Evolutionary conservation across 1,140 invertebrate genomes (phyloP), one percentile per base, ranked within the genome.

Genomic region (Pseudoatta argentina): DNA sequence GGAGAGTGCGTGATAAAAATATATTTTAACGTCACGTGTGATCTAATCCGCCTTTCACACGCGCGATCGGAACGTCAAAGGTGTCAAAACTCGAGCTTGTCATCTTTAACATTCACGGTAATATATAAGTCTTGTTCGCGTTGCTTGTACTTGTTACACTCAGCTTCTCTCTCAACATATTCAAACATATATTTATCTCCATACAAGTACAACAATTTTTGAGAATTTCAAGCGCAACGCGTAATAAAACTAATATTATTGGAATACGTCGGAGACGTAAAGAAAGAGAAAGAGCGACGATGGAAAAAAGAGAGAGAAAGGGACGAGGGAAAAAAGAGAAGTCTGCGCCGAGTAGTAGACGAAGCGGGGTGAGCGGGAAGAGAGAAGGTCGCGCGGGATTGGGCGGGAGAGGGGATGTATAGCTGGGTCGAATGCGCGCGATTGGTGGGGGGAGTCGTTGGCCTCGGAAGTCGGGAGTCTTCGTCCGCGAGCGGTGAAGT

Each of bases 391-490:
- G 69, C 69, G 39, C 69, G 69, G 55, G 24, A 72, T 72, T 73
- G 55, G 30, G 59, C 21, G 63, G 57, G 21, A 24, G 86, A 55
- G 69, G 57, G 71, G 64, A 21, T 61, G 53, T 82, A 90, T 87
- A 87, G 82, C 83, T 89, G 87, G 86, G 85, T 85, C 86, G 88
- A 88, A 90, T 53, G 59, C 69, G 67, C 63, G 27, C 8, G 4
- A 24, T 18, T 78, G 61, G 88, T 88, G 53, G 87, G 86, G 77
- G 88, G 83, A 86, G 82, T 91, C 90, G 90, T 88, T 91, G 90
- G 90, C 90, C 90, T 91, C 90, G 90, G 86, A 83, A 91, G 89
- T 82, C 64, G 90, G 86, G 87, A 91, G 89, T 82, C 64, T 89
- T 81, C 66, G 88, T 82, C 76, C 73, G 82, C 85, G 72, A 85